Conservation (phyloP, 2,797 vertebrate genomes). For the Amphiprion clarkii region DNA sequence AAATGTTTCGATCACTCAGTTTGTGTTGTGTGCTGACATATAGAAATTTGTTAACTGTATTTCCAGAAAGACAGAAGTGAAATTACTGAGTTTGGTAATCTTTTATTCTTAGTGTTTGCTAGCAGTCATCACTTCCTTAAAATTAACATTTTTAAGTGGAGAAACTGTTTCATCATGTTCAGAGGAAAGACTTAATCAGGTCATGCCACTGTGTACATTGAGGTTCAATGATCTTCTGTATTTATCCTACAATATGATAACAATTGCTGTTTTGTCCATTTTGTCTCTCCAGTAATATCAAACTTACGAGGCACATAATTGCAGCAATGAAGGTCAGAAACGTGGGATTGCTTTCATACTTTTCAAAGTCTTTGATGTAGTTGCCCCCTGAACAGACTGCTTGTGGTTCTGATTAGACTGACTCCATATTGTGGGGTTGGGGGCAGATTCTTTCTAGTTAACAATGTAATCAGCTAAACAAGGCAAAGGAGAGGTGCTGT, state of each 20-base stretch:
- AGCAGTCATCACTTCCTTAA: constrained; percentile 82
- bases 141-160: constrained; percentile 61
- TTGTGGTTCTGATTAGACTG: constrained; percentile 55
- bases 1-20: constrained; percentile 23
- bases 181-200: constrained; percentile 29
- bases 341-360: constrained; percentile 32
- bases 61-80: constrained; percentile 84
- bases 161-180: constrained; percentile 68
- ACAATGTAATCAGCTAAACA: constrained; percentile 67
- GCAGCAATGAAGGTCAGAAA: constrained; percentile 38
- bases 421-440: constrained; percentile 55
- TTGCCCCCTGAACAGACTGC: constrained; percentile 27
- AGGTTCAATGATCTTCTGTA: background rate
- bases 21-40: constrained; percentile 62
- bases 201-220: constrained; percentile 3
- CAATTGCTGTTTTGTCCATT: background rate
- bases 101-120: constrained; percentile 81
- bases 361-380: constrained; percentile 52
- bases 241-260: background rate
- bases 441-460: constrained; percentile 60
- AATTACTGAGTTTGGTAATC: constrained; percentile 85
- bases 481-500: constrained; percentile 50
- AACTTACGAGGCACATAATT: constrained; percentile 42
- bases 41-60: constrained; percentile 70
- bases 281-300: constrained; percentile 6